A percentile compares a stretch with the other conserved stretches of the same genome.
Evolutionary conservation across 2,888 invertebrate species (phyloP).

Genomic region (Idaea dimidiata): DNA sequence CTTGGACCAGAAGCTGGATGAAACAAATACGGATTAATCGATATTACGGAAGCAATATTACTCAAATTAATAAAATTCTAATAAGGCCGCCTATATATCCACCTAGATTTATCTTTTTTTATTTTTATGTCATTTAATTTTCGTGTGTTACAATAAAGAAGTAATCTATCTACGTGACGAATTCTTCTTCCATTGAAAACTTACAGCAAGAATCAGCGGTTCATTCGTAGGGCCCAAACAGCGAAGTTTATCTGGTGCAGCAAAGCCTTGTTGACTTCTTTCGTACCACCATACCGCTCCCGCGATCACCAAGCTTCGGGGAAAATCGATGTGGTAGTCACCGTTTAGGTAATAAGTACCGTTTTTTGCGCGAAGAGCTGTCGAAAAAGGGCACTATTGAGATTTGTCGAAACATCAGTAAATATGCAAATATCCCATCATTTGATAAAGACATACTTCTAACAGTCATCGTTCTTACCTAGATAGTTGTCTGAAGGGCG

Average conservation of each 20-base stretch:
- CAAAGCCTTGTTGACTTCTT: slow-evolving; percentile 88
- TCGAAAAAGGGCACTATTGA: slow-evolving; percentile 23
- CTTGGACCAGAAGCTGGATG: slow-evolving; percentile 87
- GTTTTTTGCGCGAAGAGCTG: slow-evolving; percentile 89
- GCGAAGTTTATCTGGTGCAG: slow-evolving; percentile 91
- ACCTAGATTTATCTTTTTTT: too few species aligned
- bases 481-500: slow-evolving; percentile 93
- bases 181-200: slow-evolving; percentile 17
- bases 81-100: too few species aligned
- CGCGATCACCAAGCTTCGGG: slow-evolving; percentile 88
- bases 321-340: slow-evolving; percentile 96
- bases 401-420: slow-evolving; percentile 23
- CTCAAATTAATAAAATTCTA: not conserved
- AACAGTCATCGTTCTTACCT: slow-evolving; percentile 69
- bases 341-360: slow-evolving; percentile 96
- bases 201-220: slow-evolving; percentile 90
- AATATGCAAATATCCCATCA: not conserved
- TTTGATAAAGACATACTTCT: too few species aligned
- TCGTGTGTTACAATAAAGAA: too few species aligned
- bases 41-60: slow-evolving; percentile 3
- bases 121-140: too few species aligned
- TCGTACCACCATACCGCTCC: slow-evolving; percentile 95
- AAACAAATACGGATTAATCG: not conserved
- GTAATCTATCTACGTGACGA: too few species aligned
- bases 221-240: slow-evolving; percentile 95